phyloP scores from a whole-genome alignment of 2,888 invertebrate species.

The Auanema freiburgensis region DNA sequence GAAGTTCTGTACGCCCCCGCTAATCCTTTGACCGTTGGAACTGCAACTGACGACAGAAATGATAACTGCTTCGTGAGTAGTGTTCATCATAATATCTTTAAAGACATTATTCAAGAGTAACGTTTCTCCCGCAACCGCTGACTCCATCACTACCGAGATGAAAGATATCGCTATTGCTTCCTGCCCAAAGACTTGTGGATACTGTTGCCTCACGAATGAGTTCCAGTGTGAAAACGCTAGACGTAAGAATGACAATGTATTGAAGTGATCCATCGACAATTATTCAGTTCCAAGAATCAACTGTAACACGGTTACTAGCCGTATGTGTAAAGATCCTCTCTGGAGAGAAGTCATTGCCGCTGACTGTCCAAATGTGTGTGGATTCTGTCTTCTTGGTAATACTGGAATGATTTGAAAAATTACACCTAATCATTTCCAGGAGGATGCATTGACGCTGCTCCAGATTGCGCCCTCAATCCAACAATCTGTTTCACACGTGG shows the following conservation, averaged over 20 bases:
- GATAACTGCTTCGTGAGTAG: too few relatives aligned
- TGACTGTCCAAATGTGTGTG: slow-evolving; percentile 17
- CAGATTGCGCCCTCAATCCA: slow-evolving; percentile 11
- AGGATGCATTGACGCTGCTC: slow-evolving; percentile 15
- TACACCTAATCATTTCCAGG: slow-evolving; percentile 9
- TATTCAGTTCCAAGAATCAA: slow-evolving; percentile 7
- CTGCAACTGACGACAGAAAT: too few relatives aligned
- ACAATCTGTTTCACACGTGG: slow-evolving; percentile 14
- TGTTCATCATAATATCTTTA: too few relatives aligned
- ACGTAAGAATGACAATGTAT: background rate
- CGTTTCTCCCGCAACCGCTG: too few relatives aligned
- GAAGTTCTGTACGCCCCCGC: too few relatives aligned
- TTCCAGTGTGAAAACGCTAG: slow-evolving; percentile 6
- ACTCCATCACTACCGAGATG: background rate
- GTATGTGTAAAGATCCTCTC: slow-evolving; percentile 8
- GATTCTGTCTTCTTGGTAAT: slow-evolving; percentile 15
- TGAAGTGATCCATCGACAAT: too few relatives aligned
- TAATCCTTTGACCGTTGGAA: too few relatives aligned
- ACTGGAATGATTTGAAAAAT: too few relatives aligned
- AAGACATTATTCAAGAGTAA: too few relatives aligned
- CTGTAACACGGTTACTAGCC: slow-evolving; percentile 11
- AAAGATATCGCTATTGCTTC: slow-evolving; percentile 9
- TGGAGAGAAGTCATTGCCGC: slow-evolving; percentile 15
- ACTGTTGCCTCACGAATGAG: slow-evolving; percentile 9
- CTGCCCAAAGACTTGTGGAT: slow-evolving; percentile 19